These are phyloP conservation scores for Myripristis jacobus DNA, from an alignment of 2,797 vertebrate genomes.

Conservation along the genomic window DNA sequence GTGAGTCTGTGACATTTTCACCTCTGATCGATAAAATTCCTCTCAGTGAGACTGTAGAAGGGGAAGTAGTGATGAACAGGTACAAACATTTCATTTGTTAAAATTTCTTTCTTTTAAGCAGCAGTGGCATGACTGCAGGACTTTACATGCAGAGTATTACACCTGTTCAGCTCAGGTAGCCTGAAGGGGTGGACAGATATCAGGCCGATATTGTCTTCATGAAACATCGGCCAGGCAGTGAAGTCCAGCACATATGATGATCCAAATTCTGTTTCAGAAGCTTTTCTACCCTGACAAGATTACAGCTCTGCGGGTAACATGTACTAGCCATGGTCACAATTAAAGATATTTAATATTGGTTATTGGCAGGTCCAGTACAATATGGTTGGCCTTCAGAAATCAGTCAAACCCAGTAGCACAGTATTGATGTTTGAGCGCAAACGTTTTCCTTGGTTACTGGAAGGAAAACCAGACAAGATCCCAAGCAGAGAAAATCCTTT, in stretches of 20 bases:
- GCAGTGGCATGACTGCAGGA: too few relatives aligned
- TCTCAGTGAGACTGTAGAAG: too few relatives aligned
- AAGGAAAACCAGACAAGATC: conserved; percentile 15
- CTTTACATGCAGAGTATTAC: too few relatives aligned
- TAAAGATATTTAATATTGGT: not conserved
- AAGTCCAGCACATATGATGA: not conserved
- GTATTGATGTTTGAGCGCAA: not conserved
- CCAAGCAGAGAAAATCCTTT: conserved; percentile 19
- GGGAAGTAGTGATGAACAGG: too few relatives aligned
- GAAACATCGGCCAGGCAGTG: not conserved
- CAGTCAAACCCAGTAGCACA: not conserved
- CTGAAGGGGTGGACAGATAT: too few relatives aligned
- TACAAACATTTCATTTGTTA: too few relatives aligned
- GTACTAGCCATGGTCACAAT: not conserved
- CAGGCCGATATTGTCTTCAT: too few relatives aligned
- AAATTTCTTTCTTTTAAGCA: too few relatives aligned
- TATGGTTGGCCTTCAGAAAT: conserved; percentile 11
- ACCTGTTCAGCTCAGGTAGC: too few relatives aligned
- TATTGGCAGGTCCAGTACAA: not conserved
- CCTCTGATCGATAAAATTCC: too few relatives aligned
- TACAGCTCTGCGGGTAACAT: not conserved
- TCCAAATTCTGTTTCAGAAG: not conserved
- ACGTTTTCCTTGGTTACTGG: not conserved
- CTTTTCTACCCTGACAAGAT: conserved; percentile 20
- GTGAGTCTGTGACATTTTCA: too few relatives aligned